Evolutionary conservation across 1,140 invertebrate species (phyloP), one percentile per base, ranked within the genome.

Genomic region (Micrasema longulum): DNA sequence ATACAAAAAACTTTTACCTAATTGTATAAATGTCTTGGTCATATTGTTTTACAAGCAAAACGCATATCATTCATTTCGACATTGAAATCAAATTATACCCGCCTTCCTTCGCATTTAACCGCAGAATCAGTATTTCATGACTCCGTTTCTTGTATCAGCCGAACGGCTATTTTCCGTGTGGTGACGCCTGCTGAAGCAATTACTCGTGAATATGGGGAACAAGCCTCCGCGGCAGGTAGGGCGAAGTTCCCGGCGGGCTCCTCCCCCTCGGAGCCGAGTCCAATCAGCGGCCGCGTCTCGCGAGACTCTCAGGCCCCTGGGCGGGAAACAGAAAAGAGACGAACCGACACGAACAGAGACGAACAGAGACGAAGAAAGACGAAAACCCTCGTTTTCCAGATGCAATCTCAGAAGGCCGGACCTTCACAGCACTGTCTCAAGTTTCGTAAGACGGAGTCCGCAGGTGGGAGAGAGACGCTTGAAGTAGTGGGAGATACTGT

Each of bases 381-480:
- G 55, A 20, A 16, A 18, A 16, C 11, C 16, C 20, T 16, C 20
- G 10, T 45, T n/a, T 2, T 50, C 14, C 22, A n/a, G 22, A 41
- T 18, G 16, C 26, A n/a, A 53, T 55, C 45, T 68, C 18, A 7
- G 48, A 31, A 55, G 23, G 66, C 36, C 36, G 66, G 45, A 16
- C 57, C 4, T 16, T 12, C 11, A 20, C 11, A 6, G 53, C 26
- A 12, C 26, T 14, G n/a, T n/a, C 26, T 26, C 35, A 69, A 22
- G 12, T 48, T 20, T 53, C 48, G 35, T 35, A 48, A 69, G 66
- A 48, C 6, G 41, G n/a, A 38, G 14, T 31, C 22, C 12, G 10
- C 45, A 7, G 26, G 67, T 31, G 71, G 45, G 66, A 73, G 64
- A 69, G 72, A 60, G 72, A 73, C 66, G 48, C 18, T 55, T 43